phyloP scores from a whole-genome alignment of 64 coral and sea anemone genomes.

The Montipora sp. region DNA sequence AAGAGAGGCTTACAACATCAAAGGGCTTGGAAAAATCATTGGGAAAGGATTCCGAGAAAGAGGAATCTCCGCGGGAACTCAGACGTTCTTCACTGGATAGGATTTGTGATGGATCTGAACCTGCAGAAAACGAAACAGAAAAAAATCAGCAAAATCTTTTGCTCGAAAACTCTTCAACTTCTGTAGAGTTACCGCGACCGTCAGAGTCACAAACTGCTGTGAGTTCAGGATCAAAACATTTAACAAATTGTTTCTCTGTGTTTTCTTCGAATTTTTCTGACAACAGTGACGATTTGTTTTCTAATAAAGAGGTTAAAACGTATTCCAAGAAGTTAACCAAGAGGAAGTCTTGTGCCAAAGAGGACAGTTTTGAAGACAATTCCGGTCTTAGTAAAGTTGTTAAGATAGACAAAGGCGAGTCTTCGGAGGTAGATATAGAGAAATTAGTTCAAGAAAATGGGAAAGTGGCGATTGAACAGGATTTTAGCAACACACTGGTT shows the following conservation, averaged over 20 bases:
- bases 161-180: not conserved
- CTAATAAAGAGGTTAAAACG: not conserved
- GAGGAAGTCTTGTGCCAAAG: conserved; percentile 4
- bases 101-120: not conserved
- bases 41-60: not conserved
- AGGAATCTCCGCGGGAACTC: not conserved
- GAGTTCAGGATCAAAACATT: not conserved
- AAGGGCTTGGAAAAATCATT: not conserved
- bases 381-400: conserved; percentile 29
- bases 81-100: not conserved
- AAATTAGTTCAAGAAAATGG: not conserved
- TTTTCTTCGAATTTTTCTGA: conserved; percentile 35
- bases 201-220: not conserved
- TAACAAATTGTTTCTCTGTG: conserved; percentile 4
- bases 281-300: not conserved
- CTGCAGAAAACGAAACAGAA: not conserved
- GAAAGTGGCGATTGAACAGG: not conserved
- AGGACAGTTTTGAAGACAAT: not conserved
- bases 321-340: conserved; percentile 23
- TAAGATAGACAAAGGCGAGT: conserved; percentile 10
- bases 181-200: not conserved
- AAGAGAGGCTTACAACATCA: not conserved
- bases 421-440: not conserved
- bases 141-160: not conserved
- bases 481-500: not conserved